Conservation (phyloP, 2,888 invertebrate species). For the Platerodrilus igneus region DNA sequence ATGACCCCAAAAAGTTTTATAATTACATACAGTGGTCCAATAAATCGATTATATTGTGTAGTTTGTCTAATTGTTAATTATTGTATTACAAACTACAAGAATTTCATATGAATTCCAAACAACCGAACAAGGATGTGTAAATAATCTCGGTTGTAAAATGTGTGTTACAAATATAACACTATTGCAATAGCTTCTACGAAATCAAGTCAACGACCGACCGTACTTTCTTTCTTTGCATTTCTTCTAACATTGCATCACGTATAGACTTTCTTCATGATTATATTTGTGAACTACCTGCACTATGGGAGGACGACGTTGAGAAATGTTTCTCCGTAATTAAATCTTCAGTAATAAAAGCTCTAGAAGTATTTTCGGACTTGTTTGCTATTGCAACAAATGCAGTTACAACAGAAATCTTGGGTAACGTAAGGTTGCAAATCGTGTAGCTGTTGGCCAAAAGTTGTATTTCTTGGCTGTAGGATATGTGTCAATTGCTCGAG, state of each 20-base stretch:
- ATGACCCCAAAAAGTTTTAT: no score
- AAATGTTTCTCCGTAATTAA: no score
- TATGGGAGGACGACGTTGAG: no score
- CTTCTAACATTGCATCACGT: slow-evolving; percentile 51
- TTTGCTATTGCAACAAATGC: slow-evolving; percentile 19
- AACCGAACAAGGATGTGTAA: no score
- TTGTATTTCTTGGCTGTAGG: background rate
- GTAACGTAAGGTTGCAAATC: slow-evolving; percentile 15
- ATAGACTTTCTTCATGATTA: slow-evolving; percentile 27
- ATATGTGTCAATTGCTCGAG: background rate
- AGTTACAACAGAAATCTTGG: slow-evolving; percentile 19
- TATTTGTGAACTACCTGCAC: no score
- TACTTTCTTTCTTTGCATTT: slow-evolving; percentile 51
- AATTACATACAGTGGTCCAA: no score
- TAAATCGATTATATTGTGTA: no score
- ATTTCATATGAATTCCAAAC: no score
- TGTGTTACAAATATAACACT: slow-evolving; percentile 30
- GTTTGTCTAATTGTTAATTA: no score
- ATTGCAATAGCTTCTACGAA: slow-evolving; percentile 23
- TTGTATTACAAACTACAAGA: no score
- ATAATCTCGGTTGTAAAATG: no score
- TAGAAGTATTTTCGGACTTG: slow-evolving; percentile 19
- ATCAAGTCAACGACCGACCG: slow-evolving; percentile 41
- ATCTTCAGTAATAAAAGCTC: no score
- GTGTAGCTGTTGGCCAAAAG: slow-evolving; percentile 11